phyloP scores from a whole-genome alignment of 2,797 vertebrate genomes.

The Pogonophryne albipinna region DNA sequence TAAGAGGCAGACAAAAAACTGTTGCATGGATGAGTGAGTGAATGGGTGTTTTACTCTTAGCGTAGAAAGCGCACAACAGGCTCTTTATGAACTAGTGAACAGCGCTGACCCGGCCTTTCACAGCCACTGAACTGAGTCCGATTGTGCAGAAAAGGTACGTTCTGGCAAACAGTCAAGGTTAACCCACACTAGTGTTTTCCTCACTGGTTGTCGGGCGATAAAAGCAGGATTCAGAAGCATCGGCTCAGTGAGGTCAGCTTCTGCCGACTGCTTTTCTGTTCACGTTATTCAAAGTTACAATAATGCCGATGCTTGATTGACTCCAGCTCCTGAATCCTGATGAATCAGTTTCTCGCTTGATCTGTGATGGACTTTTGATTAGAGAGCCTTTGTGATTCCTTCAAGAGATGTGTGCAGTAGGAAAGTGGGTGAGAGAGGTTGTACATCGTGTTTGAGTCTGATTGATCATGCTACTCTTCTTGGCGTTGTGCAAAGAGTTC shows the following conservation, averaged over 20 bases:
- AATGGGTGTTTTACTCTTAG: constrained; percentile 10
- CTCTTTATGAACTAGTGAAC: constrained; percentile 35
- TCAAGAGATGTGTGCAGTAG: constrained; percentile 16
- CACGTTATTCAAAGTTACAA: constrained; percentile 33
- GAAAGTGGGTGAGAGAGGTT: constrained; percentile 2
- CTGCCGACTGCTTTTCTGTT: constrained; percentile 18
- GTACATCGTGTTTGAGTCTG: not conserved
- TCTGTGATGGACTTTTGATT: constrained; percentile 38
- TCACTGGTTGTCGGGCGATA: constrained; percentile 77
- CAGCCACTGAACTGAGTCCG: not conserved
- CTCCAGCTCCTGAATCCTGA: constrained; percentile 12
- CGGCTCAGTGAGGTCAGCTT: constrained; percentile 32
- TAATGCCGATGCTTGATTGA: constrained; percentile 26
- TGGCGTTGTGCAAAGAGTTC: constrained; percentile 3
- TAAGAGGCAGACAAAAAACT: constrained; percentile 27
- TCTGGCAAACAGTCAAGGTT: constrained; percentile 56
- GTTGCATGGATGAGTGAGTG: constrained; percentile 21
- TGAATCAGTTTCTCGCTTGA: constrained; percentile 14
- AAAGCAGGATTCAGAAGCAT: constrained; percentile 33
- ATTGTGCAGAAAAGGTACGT: constrained; percentile 36
- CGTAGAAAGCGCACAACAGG: constrained; percentile 31
- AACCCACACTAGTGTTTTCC: constrained; percentile 50
- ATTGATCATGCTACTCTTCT: not conserved
- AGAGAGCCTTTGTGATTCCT: constrained; percentile 20
- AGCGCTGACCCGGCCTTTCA: constrained; percentile 49